These are phyloP conservation scores for Steatocranus sp. DNA, from an alignment of 2,797 vertebrate species.

Conservation along the genomic window DNA sequence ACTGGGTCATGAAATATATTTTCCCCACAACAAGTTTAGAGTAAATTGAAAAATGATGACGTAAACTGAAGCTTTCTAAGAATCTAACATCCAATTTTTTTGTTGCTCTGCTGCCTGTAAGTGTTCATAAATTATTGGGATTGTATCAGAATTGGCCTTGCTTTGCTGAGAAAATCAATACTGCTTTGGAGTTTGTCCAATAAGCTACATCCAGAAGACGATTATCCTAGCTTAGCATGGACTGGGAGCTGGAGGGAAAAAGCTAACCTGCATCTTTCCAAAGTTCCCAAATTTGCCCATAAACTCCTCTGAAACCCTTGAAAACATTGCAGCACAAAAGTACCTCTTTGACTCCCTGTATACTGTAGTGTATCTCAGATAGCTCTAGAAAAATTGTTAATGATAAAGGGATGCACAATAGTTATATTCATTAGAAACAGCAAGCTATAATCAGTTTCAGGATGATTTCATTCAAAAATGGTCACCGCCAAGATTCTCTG, in stretches of 20 bases:
- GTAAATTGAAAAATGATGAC: slow-evolving; percentile 17
- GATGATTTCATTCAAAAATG: background rate
- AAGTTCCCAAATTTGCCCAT: background rate
- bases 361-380: background rate
- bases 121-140: background rate
- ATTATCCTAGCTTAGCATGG: background rate
- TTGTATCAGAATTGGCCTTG: background rate
- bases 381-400: background rate
- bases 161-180: background rate
- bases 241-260: background rate
- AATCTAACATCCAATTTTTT: background rate
- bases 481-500: background rate
- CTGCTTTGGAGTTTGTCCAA: background rate
- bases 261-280: background rate
- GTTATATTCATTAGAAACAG: background rate
- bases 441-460: background rate
- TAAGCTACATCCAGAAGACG: background rate
- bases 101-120: background rate
- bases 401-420: background rate
- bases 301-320: background rate
- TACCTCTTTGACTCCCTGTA: background rate
- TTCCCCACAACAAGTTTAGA: background rate
- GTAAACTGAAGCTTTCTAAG: background rate
- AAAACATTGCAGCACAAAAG: background rate
- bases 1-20: slow-evolving; percentile 38